Evolutionary conservation across 2,888 invertebrate species (phyloP).

Genomic region (Pachycephus smyrnensis): DNA sequence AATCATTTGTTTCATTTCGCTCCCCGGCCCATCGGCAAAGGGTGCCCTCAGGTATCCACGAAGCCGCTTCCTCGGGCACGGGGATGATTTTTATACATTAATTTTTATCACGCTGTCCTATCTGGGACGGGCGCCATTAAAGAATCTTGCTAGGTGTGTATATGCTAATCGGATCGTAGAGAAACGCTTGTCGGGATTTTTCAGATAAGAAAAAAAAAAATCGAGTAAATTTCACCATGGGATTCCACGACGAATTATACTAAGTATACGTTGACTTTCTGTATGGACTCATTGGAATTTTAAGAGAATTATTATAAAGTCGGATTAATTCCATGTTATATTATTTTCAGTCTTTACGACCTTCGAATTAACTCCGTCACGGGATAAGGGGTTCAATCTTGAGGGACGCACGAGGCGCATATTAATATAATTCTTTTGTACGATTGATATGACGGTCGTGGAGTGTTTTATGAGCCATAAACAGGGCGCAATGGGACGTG

Average conservation of each 20-base stretch:
- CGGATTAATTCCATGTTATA: background rate
- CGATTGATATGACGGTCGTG: background rate
- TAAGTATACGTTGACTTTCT: background rate
- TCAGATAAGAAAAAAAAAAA: background rate
- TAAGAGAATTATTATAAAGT: background rate
- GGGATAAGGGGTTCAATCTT: background rate
- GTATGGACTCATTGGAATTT: background rate
- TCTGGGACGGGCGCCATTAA: background rate
- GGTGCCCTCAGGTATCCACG: background rate
- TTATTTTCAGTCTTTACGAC: background rate
- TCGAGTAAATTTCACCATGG: background rate
- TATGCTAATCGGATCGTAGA: background rate
- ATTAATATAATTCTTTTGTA: background rate
- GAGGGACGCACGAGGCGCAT: background rate
- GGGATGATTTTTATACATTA: constrained; percentile 9
- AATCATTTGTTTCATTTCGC: constrained; percentile 14
- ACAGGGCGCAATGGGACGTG: background rate
- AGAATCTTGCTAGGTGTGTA: background rate
- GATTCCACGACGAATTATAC: background rate
- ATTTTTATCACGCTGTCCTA: constrained; percentile 13
- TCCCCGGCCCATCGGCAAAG: constrained; percentile 2
- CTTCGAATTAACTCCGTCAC: background rate
- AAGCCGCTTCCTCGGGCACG: background rate
- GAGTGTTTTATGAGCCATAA: background rate
- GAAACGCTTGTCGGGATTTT: background rate